Evolutionary conservation across 1,140 invertebrate species (phyloP).

Genomic region (Sitobion miscanthi): DNA sequence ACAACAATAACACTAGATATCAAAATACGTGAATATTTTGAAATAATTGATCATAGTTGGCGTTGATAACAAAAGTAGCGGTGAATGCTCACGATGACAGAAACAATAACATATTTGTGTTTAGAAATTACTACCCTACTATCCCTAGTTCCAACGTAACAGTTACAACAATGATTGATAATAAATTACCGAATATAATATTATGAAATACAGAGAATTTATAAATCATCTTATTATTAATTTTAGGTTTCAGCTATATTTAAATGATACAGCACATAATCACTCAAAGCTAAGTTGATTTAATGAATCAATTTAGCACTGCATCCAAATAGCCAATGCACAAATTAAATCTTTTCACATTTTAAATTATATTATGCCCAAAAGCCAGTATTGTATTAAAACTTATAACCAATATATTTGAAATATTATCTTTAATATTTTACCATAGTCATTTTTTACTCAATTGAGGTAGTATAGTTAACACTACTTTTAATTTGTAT

Average conservation of each 20-base stretch:
- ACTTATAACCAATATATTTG: not conserved
- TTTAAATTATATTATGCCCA: not conserved
- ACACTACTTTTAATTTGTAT: not conserved
- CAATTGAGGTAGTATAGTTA: not conserved
- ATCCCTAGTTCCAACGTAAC: not conserved
- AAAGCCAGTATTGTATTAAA: not conserved
- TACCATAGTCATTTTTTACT: not conserved
- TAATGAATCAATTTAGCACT: not conserved
- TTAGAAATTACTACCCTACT: not conserved
- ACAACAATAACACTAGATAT: not conserved
- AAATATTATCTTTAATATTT: not conserved
- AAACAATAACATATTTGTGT: not conserved
- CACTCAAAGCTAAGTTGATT: not conserved
- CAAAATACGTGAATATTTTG: not conserved
- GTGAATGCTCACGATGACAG: not conserved
- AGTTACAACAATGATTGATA: constrained; percentile 1
- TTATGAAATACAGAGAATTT: not conserved
- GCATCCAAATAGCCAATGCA: not conserved
- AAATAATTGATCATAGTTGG: not conserved
- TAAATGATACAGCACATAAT: not conserved
- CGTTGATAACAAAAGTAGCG: not conserved
- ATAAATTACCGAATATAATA: not conserved
- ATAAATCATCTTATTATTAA: not conserved
- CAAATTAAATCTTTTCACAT: not conserved
- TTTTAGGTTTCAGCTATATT: not conserved